Conservation (phyloP, 2,797 vertebrate genomes). For the Lates japonicus region DNA sequence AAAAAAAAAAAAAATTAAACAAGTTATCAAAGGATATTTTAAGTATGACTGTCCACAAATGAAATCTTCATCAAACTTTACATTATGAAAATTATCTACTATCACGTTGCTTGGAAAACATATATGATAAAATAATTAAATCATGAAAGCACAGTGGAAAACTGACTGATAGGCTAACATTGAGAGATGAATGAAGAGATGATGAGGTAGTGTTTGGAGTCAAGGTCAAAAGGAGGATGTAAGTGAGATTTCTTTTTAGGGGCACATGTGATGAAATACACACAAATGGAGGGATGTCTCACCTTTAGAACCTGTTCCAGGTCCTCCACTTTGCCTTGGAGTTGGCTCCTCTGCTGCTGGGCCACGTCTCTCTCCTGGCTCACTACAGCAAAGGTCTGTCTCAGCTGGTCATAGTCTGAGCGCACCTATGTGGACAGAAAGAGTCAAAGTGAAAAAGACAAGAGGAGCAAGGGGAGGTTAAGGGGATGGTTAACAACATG, state of each 20-base stretch:
- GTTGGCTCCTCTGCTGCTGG: constrained; percentile 87
- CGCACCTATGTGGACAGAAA: constrained; percentile 83
- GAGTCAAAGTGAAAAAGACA: background rate
- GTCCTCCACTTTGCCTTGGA: constrained; percentile 94
- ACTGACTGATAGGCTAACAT: too few relatives aligned
- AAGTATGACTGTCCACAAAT: background rate
- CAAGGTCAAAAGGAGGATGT: background rate
- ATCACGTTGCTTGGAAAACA: background rate
- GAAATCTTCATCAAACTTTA: background rate
- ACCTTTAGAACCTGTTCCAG: constrained; percentile 96
- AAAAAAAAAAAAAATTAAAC: background rate
- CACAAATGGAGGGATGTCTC: constrained; percentile 17
- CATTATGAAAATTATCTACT: background rate
- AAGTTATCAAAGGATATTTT: background rate
- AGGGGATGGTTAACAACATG: constrained; percentile 24
- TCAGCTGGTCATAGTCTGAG: constrained; percentile 88
- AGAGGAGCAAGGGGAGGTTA: background rate
- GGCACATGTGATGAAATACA: background rate
- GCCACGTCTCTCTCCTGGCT: constrained; percentile 88
- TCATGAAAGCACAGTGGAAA: background rate
- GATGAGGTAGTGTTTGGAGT: background rate
- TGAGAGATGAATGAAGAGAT: background rate
- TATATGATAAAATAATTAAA: background rate
- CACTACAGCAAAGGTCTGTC: constrained; percentile 84
- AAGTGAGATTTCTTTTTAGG: background rate